A percentile compares a stretch with the other conserved stretches of the same genome.
Conservation (phyloP, 2,797 vertebrate genomes). For the Smutsia gigantea region DNA sequence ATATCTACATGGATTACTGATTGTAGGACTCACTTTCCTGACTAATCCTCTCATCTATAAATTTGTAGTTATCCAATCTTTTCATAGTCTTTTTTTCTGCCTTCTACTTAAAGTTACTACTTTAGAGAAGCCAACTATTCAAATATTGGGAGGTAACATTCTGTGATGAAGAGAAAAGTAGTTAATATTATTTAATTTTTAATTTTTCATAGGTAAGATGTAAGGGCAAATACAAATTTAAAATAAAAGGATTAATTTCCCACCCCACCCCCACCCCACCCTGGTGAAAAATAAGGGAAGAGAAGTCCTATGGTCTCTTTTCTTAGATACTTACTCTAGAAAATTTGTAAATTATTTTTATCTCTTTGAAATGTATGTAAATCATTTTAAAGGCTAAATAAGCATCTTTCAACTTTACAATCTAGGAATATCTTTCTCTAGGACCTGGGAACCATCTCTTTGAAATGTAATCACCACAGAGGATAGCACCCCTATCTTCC, state of each 20-base stretch:
- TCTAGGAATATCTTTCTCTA: neutral
- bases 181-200: neutral
- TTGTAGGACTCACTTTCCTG: neutral
- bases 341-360: neutral
- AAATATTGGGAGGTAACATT: neutral
- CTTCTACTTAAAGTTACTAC: neutral
- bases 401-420: neutral
- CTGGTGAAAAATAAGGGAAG: neutral
- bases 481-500: neutral
- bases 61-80: neutral
- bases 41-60: neutral
- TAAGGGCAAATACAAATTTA: neutral
- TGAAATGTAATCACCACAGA: neutral
- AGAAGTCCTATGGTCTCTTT: neutral
- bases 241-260: neutral
- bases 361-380: conserved; percentile 4
- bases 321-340: neutral
- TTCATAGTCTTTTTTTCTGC: neutral
- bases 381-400: neutral
- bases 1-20: neutral
- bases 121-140: neutral
- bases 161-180: neutral
- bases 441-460: neutral
- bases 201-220: neutral
- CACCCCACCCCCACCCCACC: neutral